Percentiles rank a stretch among this genome's conserved stretches.
phyloP scores from a whole-genome alignment of 2,113 vertebrate species.

The Sinocyclocheilus grahami region DNA sequence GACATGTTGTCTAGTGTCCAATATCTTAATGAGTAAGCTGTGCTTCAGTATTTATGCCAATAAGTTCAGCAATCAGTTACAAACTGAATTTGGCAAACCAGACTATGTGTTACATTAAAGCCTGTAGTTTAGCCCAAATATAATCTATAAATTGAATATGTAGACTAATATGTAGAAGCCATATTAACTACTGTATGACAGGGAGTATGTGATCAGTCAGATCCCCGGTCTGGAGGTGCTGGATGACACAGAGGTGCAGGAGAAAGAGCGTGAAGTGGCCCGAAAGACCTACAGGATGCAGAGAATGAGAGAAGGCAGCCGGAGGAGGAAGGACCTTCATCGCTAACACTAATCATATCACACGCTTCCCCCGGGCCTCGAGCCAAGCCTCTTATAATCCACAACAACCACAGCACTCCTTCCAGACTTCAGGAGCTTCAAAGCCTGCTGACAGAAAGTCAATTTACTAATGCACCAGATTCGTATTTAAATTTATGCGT shows the following conservation, averaged over 20 bases:
- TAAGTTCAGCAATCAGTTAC: no score
- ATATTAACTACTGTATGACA: slow-evolving; percentile 42
- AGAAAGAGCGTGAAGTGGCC: slow-evolving; percentile 71
- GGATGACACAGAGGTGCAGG: slow-evolving; percentile 76
- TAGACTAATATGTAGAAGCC: not conserved
- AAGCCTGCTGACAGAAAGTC: not conserved
- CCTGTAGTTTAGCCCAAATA: no score
- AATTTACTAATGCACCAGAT: not conserved
- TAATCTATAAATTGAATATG: no score
- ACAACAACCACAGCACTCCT: not conserved
- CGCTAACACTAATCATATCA: slow-evolving; percentile 43
- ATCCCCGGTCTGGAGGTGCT: slow-evolving; percentile 73
- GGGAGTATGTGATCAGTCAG: slow-evolving; percentile 79
- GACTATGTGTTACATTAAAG: no score
- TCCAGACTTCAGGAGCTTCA: slow-evolving; percentile 7
- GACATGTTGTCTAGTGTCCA: not conserved
- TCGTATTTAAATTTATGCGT: not conserved
- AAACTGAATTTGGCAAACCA: no score
- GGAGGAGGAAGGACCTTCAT: slow-evolving; percentile 63
- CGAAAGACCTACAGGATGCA: slow-evolving; percentile 72
- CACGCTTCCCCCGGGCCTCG: not conserved
- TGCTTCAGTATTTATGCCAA: not conserved
- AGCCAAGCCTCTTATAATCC: not conserved
- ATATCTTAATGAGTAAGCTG: not conserved
- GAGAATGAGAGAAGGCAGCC: slow-evolving; percentile 57